These are phyloP conservation scores for Diceros bicornis DNA, from an alignment of 2,797 vertebrate species.

Conservation along the genomic window DNA sequence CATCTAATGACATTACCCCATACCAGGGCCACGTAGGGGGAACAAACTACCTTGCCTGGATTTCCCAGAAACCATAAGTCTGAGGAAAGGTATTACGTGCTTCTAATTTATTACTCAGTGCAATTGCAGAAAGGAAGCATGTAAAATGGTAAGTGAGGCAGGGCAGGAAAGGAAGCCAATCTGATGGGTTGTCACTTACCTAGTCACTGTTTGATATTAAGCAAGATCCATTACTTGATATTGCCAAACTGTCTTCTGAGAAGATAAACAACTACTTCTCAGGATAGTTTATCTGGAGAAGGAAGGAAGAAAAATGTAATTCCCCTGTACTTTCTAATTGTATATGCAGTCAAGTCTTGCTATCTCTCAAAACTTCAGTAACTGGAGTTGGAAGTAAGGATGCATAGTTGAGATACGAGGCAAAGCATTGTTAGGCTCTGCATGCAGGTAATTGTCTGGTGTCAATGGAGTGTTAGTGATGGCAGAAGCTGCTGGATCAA, in stretches of 20 bases:
- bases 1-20: background rate
- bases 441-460: background rate
- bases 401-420: background rate
- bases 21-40: background rate
- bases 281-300: background rate
- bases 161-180: background rate
- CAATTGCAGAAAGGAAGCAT: background rate
- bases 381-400: background rate
- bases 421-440: background rate
- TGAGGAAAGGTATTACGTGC: background rate
- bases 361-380: background rate
- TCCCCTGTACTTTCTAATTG: background rate
- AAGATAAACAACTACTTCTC: background rate
- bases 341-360: background rate
- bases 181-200: background rate
- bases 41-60: background rate
- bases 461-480: background rate
- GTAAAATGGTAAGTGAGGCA: background rate
- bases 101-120: background rate
- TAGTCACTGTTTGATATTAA: background rate
- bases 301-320: background rate
- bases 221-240: background rate
- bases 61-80: background rate
- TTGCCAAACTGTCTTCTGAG: background rate
- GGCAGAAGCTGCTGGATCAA: background rate